Evolutionary conservation across 2,797 vertebrate genomes (phyloP), one percentile per base, ranked within the genome.

Genomic region (Clarias fuscus): DNA sequence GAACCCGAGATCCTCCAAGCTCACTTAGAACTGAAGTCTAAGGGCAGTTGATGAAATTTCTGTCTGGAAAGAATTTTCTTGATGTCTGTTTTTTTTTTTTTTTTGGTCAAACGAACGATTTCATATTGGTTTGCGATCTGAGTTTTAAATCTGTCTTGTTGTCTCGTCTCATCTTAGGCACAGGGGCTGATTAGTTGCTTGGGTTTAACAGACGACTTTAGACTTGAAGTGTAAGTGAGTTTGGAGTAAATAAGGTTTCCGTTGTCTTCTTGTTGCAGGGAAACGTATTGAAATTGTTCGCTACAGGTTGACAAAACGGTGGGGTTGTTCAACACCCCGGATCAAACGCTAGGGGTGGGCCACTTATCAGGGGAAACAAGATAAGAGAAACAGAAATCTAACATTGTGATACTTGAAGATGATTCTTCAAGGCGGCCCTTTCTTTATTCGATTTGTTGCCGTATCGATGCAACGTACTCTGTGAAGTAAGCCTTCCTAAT

Each of bases 311-410:
- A 17, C 53, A 62, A 61, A 79, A 61, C 8, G 2, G 53, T 0
- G 14, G 24, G 7, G 53, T 11, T 30, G 53, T 58, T 4, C 20
- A 80, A 40, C 59, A 27, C 33, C 22, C 78, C n/a, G 37, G 59
- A 43, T 64, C 59, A 43, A 61, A 64, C 77, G 59, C 77, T n/a
- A n/a, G 77, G 77, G 77, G 59, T 80, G 77, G 59, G 61, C 59
- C 13, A 14, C 7, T 40, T 37, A 24, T 5, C 11, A 6, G 6
- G 24, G 7, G 20, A 37, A 18, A 20, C 7, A 13, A 56, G 53
- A 56, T 56, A 22, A 14, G 24, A 22, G 13, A 24, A 27, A 33
- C 14, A 22, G 11, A 22, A 22, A 73, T 73, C 20, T 0, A 43
- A 27, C 0, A 17, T 43, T 14, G 53, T 18, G 58, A 61, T 79